Percentiles rank a stretch among this genome's conserved stretches.
These are phyloP conservation scores for Circaetus cinerascens DNA, from an alignment of 2,113 vertebrate genomes.

Conservation along the genomic window DNA sequence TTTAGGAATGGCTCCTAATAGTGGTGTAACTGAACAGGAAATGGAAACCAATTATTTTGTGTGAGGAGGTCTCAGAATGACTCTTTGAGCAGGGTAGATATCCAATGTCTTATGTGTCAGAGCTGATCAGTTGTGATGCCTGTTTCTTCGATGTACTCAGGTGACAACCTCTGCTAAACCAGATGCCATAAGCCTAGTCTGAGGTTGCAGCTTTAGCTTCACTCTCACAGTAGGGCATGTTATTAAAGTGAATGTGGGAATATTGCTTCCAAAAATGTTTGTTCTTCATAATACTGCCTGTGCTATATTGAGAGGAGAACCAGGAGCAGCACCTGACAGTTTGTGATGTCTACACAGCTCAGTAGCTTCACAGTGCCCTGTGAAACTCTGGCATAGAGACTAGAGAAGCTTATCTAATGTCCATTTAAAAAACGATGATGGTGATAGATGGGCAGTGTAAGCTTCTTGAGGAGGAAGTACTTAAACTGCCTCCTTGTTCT, in stretches of 20 bases:
- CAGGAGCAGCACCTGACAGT: neutral
- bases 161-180: neutral
- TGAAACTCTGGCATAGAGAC: neutral
- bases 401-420: neutral
- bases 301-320: fast-evolving
- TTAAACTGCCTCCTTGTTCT: neutral
- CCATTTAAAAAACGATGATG: neutral
- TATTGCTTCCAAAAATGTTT: neutral
- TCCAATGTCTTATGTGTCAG: neutral
- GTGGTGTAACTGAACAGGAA: neutral
- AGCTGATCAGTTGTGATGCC: neutral
- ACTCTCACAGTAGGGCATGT: neutral
- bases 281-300: neutral
- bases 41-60: neutral
- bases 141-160: fast-evolving
- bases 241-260: neutral
- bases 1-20: neutral
- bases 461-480: neutral
- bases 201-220: neutral
- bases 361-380: neutral
- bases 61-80: neutral
- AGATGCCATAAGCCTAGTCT: neutral
- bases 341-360: neutral
- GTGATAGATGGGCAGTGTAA: neutral
- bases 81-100: neutral